Base-by-base conservation (phyloP, 2,888 invertebrate genomes). In the Macaria liturata region DNA sequence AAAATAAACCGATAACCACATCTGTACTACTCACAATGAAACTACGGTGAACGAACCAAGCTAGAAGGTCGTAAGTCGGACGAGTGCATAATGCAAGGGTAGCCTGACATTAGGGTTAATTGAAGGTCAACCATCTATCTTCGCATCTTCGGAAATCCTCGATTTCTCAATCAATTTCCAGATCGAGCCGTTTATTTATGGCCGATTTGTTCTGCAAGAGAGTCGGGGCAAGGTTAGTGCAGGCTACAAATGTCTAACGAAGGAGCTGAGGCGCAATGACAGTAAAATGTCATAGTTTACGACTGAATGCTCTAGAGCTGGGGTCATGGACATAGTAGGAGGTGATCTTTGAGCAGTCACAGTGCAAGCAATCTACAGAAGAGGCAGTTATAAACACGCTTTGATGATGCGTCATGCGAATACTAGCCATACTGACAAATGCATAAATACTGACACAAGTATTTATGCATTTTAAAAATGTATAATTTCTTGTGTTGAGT, bases 1-100 rank as follows among this genome's bases (percentile, higher is more conserved):
- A 89, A 88, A 88, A 89, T 88, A 86, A 85, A 84, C 71, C 77
- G 83, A 88, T 89, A 89, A 86, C 81, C 78, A 81, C 88, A 84
- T 87, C 83, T 84, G 84, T 78, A 76, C 79, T 79, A 76, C 75
- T 76, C 74, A 77, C 76, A 75, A 71, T 74, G 71, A 72, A 69
- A 71, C 75, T 77, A 80, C 83, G 84, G 86, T 84, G 81, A 86
- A 85, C 81, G 85, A 83, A 85, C 83, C 78, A 76, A 71, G 75
- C 79, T 81, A 80, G 83, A 83, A 81, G 81, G 80, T 81, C 81
- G 73, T 77, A 80, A 82, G 80, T 77, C 80, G 82, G 83, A 80
- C 84, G 78, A 69, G 65, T 67, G 75, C 71, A 76, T 73, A 67
- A 71, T 68, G 73, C 80, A 84, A 84, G 83, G 84, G 78, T 78